Evolutionary conservation across 2,888 invertebrate species (phyloP), one percentile per base, ranked within the genome.

Genomic region (Exocentrus adspersus): DNA sequence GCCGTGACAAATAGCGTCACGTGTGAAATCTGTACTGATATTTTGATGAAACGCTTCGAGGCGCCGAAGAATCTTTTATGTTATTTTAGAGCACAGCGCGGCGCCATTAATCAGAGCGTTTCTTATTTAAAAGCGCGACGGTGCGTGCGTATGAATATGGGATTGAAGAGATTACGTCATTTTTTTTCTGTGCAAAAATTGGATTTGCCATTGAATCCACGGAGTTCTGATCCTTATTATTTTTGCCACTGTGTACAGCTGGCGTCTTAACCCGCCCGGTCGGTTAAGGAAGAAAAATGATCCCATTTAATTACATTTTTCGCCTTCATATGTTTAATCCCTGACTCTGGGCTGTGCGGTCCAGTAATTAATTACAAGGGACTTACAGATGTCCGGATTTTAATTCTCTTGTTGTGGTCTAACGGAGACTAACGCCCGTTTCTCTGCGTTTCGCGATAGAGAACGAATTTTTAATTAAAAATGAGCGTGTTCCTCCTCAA

Each of bases 351-450:
- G 16, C n/a, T n/a, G n/a, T n/a, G 48, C 28, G 28, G 48, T 14
- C 28, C 19, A 3, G 56, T 56, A 56, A 56, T 56, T 56, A 56
- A 56, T 56, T 56, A 56, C 24, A 43, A 43, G 28, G 56, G 56
- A 56, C 56, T 56, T 43, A 56, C 24, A 56, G 56, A 56, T 56
- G 56, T 56, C 45, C 56, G 42, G 56, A 56, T 56, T 56, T 48
- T 56, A 56, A 56, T 56, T 56, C 50, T 32, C 32, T 59, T 48
- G n/a, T 16, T 19, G 50, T 32, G 28, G 51, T 30, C 50, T 51
- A 14, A 10, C 20, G 10, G 3, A 24, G 30, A 37, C 48, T 16
- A n/a, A 28, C 28, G 3, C 9, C 16, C 48, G 9, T 48, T 48
- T 24, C 28, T 48, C 16, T n/a, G 37, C 12, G 4, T 24, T 7